Conservation (phyloP, 2,797 vertebrate genomes). For the Amblyopsis hoosieri region DNA sequence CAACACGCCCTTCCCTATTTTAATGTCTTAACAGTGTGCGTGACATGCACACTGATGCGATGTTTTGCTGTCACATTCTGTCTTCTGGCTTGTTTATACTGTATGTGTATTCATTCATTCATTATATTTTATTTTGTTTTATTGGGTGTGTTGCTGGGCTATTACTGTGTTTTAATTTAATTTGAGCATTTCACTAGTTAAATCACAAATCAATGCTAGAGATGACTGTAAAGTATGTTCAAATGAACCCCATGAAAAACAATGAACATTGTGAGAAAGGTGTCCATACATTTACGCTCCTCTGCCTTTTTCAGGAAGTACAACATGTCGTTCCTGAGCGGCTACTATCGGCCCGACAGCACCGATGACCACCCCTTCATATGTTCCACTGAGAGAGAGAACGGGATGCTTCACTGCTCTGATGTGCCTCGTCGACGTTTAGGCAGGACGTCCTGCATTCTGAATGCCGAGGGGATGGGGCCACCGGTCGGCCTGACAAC, state of each 20-base stretch:
- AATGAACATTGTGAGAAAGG: no score
- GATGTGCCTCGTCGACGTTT: constrained; percentile 86
- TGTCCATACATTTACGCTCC: no score
- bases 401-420: constrained; percentile 92
- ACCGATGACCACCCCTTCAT: constrained; percentile 93
- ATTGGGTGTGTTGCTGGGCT: no score
- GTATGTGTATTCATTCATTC: constrained; percentile 9
- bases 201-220: no score
- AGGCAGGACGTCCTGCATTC: constrained; percentile 82
- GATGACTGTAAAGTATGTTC: background rate
- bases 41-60: no score
- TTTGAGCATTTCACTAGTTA: no score
- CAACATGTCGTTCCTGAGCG: constrained; percentile 87
- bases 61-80: no score
- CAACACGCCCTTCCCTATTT: no score
- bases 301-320: constrained; percentile 76
- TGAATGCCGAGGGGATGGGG: constrained; percentile 74
- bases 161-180: no score
- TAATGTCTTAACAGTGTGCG: no score
- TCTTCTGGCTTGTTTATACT: no score
- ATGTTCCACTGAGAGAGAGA: constrained; percentile 89
- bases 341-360: constrained; percentile 89
- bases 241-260: background rate
- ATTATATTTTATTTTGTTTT: background rate
- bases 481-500: constrained; percentile 30